Conservation (phyloP, 2,113 vertebrate genomes). For the Spea multiplicata region DNA sequence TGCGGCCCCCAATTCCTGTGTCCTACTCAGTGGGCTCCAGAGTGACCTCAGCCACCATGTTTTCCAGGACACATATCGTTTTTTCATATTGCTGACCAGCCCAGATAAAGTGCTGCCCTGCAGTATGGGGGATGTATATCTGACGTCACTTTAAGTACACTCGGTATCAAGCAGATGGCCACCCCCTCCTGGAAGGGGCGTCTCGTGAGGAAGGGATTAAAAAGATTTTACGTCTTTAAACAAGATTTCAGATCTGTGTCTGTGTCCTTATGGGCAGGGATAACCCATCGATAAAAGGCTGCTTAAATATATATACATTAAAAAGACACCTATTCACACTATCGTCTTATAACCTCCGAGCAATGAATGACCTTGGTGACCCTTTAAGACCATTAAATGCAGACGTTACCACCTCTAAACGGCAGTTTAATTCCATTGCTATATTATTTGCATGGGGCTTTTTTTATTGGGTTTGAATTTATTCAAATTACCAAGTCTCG, state of each 20-base stretch:
- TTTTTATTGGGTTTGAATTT: too few relatives aligned
- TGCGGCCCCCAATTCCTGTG: too few relatives aligned
- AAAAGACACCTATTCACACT: constrained; percentile 13
- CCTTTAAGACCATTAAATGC: background rate
- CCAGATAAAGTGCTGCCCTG: too few relatives aligned
- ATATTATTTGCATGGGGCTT: too few relatives aligned
- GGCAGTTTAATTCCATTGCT: too few relatives aligned
- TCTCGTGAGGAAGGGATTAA: constrained; percentile 74
- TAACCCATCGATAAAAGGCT: constrained; percentile 45
- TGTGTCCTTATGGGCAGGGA: constrained; percentile 44
- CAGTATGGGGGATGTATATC: too few relatives aligned
- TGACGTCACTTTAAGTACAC: constrained; percentile 67
- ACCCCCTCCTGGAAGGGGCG: constrained; percentile 69
- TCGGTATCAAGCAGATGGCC: constrained; percentile 76
- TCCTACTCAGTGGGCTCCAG: too few relatives aligned
- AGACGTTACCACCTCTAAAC: background rate
- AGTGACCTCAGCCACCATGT: constrained; percentile 53
- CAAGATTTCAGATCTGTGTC: constrained; percentile 61
- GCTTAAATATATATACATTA: constrained; percentile 32
- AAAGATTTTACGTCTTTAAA: constrained; percentile 67
- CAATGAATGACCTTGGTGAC: background rate
- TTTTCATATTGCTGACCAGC: too few relatives aligned
- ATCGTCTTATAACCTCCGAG: background rate
- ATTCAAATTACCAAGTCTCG: too few relatives aligned
- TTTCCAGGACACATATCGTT: too few relatives aligned